A percentile compares a stretch with the other conserved stretches of the same genome.
phyloP scores from a whole-genome alignment of 2,888 invertebrate species.

The Oscheius myriophilus region DNA sequence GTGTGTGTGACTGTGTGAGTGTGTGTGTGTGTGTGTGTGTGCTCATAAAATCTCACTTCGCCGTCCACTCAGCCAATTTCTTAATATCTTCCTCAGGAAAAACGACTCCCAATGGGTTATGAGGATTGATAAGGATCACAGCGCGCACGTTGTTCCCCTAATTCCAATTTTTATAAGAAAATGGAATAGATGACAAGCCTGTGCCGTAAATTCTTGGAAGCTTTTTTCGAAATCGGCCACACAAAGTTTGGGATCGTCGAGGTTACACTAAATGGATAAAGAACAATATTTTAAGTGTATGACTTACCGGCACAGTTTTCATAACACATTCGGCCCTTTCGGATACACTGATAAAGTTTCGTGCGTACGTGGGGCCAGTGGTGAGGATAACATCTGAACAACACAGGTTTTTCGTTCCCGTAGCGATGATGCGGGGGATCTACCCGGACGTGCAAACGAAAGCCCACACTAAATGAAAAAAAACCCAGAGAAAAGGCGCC shows the following conservation, averaged over 20 bases:
- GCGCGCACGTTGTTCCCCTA: conserved; percentile 65
- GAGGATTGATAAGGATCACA: conserved; percentile 67
- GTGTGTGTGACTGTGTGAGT: no score
- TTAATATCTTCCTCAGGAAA: conserved; percentile 58
- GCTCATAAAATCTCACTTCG: conserved; percentile 42
- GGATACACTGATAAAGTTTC: conserved; percentile 61
- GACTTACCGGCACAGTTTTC: conserved; percentile 38
- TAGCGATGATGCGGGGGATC: no score
- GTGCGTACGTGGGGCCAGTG: conserved; percentile 64
- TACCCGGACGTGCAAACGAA: no score
- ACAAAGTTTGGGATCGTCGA: neutral
- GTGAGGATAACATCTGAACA: conserved; percentile 57
- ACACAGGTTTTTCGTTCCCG: no score
- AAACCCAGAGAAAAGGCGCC: no score
- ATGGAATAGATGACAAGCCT: neutral
- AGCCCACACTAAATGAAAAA: no score
- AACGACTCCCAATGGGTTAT: conserved; percentile 68
- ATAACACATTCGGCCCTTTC: conserved; percentile 59
- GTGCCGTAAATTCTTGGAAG: conserved; percentile 21
- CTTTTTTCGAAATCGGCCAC: conserved; percentile 5
- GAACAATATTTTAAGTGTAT: no score
- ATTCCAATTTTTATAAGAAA: neutral
- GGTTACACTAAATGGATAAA: conserved; percentile 33
- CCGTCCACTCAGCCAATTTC: conserved; percentile 64
- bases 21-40: no score